These are phyloP conservation scores for Drosophila subpulchrella DNA, from an alignment of 1,140 invertebrate species.

Conservation along the genomic window DNA sequence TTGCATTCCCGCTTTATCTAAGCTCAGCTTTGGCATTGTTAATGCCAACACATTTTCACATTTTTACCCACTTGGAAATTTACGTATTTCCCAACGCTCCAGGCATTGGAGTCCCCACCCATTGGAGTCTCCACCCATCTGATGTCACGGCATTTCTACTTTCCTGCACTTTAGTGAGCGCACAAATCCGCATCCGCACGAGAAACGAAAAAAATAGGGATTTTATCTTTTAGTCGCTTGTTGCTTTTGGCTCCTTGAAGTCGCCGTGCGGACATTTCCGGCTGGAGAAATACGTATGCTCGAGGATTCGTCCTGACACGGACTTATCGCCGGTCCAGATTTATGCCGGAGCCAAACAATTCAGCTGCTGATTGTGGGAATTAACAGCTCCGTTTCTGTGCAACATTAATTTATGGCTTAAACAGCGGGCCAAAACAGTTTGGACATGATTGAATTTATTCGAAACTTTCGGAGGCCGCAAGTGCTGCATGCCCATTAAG, in stretches of 20 bases:
- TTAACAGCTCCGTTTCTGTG: conserved; percentile 58
- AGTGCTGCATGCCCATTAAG: conserved; percentile 11
- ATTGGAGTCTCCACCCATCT: not conserved
- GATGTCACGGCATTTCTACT: conserved; percentile 50
- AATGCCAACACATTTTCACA: conserved; percentile 70
- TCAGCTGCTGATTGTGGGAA: conserved; percentile 44
- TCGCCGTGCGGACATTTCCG: conserved; percentile 41
- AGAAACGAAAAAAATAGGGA: conserved; percentile 45
- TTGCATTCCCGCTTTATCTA: conserved; percentile 41
- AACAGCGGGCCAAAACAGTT: conserved; percentile 31
- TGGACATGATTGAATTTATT: conserved; percentile 65
- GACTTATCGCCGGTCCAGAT: conserved; percentile 68
- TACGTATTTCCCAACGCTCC: conserved; percentile 35
- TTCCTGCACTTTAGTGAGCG: conserved; percentile 49
- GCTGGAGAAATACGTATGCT: conserved; percentile 17
- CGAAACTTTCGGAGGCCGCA: conserved; percentile 42
- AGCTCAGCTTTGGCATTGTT: conserved; percentile 55
- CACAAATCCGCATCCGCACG: conserved; percentile 36
- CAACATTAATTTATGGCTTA: conserved; percentile 65
- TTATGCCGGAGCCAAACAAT: conserved; percentile 59
- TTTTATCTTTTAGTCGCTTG: conserved; percentile 64
- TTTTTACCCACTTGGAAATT: conserved; percentile 67
- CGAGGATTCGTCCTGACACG: conserved; percentile 23
- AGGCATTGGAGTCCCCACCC: not conserved
- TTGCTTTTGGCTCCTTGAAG: conserved; percentile 51